A percentile compares a stretch with the other conserved stretches of the same genome.
Evolutionary conservation across 1,140 invertebrate genomes (phyloP).

Genomic region (Solenopsis invicta): DNA sequence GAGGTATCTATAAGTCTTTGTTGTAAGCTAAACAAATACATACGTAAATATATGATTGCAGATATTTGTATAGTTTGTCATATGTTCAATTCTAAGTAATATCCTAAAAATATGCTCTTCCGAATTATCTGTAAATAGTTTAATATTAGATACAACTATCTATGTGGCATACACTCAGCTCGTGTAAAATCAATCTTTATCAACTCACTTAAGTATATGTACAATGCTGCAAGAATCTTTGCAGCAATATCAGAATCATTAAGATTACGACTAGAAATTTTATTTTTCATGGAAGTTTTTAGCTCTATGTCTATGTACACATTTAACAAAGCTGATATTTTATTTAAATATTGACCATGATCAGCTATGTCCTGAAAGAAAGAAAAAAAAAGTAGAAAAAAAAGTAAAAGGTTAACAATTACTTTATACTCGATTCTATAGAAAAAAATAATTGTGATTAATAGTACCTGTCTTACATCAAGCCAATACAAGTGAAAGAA

Average conservation of each 20-base stretch:
- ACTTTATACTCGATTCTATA: neutral
- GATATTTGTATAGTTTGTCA: constrained; percentile 76
- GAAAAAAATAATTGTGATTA: neutral
- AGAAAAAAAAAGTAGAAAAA: neutral
- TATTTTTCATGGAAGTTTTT: constrained; percentile 76
- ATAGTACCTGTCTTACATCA: constrained; percentile 80
- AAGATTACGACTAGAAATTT: constrained; percentile 67
- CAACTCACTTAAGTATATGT: constrained; percentile 81
- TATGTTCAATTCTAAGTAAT: constrained; percentile 78
- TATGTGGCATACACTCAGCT: constrained; percentile 28
- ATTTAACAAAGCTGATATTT: constrained; percentile 81
- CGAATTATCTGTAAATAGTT: constrained; percentile 78
- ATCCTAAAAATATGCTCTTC: constrained; percentile 82
- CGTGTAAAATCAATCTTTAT: constrained; percentile 18
- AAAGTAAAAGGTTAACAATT: constrained; percentile 51
- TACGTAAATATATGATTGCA: constrained; percentile 80
- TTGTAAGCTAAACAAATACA: constrained; percentile 53
- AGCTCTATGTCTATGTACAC: constrained; percentile 82
- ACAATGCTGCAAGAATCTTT: constrained; percentile 79
- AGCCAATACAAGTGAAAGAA: constrained; percentile 83
- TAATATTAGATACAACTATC: constrained; percentile 14
- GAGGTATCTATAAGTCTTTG: neutral
- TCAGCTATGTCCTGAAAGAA: constrained; percentile 74
- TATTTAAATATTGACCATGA: constrained; percentile 79
- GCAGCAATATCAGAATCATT: constrained; percentile 73